Conservation (phyloP, 2,113 vertebrate species). For the Perca schrenkii region DNA sequence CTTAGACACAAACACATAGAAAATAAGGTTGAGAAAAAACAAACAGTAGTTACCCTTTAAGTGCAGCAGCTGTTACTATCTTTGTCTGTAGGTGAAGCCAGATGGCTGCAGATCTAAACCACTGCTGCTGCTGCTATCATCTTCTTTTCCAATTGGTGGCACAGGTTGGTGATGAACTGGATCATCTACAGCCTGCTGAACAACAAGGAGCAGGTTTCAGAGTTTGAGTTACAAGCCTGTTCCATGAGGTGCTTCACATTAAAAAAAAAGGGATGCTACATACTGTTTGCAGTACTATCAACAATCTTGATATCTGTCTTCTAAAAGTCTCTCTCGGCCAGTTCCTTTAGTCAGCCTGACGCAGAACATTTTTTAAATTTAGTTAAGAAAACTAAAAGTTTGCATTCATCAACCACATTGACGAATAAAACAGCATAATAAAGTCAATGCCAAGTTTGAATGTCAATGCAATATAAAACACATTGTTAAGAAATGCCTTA, state of each 20-base stretch:
- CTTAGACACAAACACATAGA: no score
- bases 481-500: conserved; percentile 18
- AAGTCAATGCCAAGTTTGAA: conserved; percentile 45
- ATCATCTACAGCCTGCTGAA: conserved; percentile 10
- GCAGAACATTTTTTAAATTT: conserved; percentile 18
- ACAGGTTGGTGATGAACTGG: neutral
- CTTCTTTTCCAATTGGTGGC: neutral
- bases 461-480: conserved; percentile 45
- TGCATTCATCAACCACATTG: conserved; percentile 36
- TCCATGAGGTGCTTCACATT: conserved; percentile 30
- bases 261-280: conserved; percentile 60
- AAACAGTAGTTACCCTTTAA: no score
- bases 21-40: no score
- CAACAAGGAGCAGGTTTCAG: neutral
- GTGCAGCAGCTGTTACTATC: conserved; percentile 5
- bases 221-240: conserved; percentile 10
- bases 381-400: conserved; percentile 36
- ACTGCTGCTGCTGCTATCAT: neutral
- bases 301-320: conserved; percentile 23
- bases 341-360: conserved; percentile 12
- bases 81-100: conserved; percentile 11
- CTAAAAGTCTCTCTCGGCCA: neutral
- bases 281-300: conserved; percentile 31
- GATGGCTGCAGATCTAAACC: neutral
- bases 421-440: conserved; percentile 36